Base-by-base conservation (phyloP, 2,888 invertebrate species). In the Brachypalpus laphriformis region DNA sequence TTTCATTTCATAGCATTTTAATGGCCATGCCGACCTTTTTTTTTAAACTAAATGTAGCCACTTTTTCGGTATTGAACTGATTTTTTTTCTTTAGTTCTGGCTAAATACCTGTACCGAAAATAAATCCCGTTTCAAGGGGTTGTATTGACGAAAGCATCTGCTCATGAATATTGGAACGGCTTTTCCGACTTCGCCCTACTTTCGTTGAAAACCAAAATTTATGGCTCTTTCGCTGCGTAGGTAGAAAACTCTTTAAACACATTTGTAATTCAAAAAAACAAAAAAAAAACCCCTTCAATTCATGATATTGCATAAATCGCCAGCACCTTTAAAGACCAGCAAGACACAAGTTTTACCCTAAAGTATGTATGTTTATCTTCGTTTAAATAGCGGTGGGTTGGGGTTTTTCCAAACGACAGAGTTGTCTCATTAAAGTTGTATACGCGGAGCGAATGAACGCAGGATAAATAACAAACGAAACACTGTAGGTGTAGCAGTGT, bases 371-470 rank as follows among this genome's bases (percentile, higher is more conserved):
- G n/a, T 66, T 71, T 59, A 45, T 47, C 8, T 40, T 4, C n/a
- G n/a, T 40, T 47, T 49, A 61, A 82, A 59, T 54, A 37, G 59
- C 11, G 34, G 37, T 22, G 31, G n/a, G n/a, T n/a, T 16, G 28
- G 71, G 16, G 61, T 66, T 72, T 40, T 66, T 20, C 37, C 34
- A 71, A 76, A 40, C 49, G 49, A 68, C 47, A 47, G 34, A 45
- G 59, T 40, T 59, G 59, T 72, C 66, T 82, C 77, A 82, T 82
- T 77, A 82, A 82, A 61, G 45, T 72, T 77, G 63, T 66, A 82
- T 61, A 66, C 22, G 37, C 45, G 8, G 7, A 42, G 42, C 59
- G 71, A 76, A 71, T 25, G 71, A 72, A 63, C 45, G 54, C 71
- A 59, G 66, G 34, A 82, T 82, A 72, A 77, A 82, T 72, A 82